Base-by-base conservation (phyloP, 2,888 invertebrate species). In the Andrena camellia region DNA sequence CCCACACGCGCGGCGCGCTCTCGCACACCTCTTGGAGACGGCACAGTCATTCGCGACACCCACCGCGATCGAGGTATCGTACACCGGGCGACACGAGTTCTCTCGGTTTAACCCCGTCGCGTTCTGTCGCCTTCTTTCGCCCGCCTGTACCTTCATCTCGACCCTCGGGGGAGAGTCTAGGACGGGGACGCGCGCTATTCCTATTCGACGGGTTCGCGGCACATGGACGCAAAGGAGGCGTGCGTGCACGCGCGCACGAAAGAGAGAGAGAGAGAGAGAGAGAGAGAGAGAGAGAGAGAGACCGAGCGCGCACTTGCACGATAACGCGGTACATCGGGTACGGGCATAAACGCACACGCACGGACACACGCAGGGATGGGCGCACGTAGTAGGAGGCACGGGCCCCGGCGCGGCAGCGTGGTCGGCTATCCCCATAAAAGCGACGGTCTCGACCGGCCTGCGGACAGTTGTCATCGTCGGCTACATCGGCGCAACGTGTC, bases 381-480 rank as follows among this genome's bases (percentile, higher is more conserved):
- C 69, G 64, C 84, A 68, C 67, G 70, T 42, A 35, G 50, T 60
- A 64, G 59, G 86, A 69, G 33, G 74, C 73, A 76, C 75, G 66
- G 67, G 78, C 68, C 73, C 81, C 66, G 81, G 66, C 82, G 82
- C 74, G 73, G 86, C 70, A 81, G 83, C 89, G 86, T 81, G 85
- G 80, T 83, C 85, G 85, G 85, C 81, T 87, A 85, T 88, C 89
- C 89, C 90, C 90, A 91, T 91, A 91, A 91, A 91, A 91, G 91
- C 89, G 86, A 87, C 86, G 88, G 90, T 89, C 86, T 88, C 91
- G 89, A 89, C 88, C 89, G 89, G 90, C 89, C 86, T 85, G 86
- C 89, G 90, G 90, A 86, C 91, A 91, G 91, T 91, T 89, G 91
- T 91, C 91, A 91, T 90, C 89, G 89, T 85, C 83, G 87, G 83